Conservation (phyloP, 2,888 invertebrate genomes). For the Hybos culiciformis region DNA sequence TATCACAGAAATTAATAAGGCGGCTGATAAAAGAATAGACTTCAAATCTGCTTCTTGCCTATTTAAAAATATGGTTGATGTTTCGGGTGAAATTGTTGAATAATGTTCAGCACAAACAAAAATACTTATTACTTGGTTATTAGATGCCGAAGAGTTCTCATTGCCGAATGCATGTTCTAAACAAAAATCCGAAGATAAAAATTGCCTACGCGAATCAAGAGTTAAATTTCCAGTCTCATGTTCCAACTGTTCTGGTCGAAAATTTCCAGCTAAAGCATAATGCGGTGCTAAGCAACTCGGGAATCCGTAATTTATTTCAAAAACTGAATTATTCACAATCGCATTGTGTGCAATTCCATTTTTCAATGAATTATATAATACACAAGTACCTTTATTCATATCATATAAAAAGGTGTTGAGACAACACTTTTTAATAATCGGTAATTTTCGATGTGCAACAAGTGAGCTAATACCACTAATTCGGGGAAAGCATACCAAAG, state of each 20-base stretch:
- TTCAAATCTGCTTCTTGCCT: too few species aligned
- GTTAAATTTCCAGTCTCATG: constrained; percentile 40
- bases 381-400: constrained; percentile 40
- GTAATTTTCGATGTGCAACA: constrained; percentile 22
- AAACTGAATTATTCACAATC: constrained; percentile 24
- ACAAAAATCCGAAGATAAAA: constrained; percentile 18
- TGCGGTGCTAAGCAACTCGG: constrained; percentile 22
- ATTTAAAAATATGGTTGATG: too few species aligned
- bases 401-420: constrained; percentile 48
- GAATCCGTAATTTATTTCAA: constrained; percentile 19
- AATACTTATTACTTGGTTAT: too few species aligned
- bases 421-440: constrained; percentile 53
- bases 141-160: too few species aligned
- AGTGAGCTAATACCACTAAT: constrained; percentile 23
- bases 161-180: constrained; percentile 19
- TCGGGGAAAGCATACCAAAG: constrained; percentile 45
- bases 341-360: too few species aligned
- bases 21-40: constrained; percentile 54
- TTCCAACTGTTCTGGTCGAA: constrained; percentile 39
- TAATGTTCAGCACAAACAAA: too few species aligned
- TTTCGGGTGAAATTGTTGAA: constrained; percentile 16
- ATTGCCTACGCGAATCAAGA: constrained; percentile 34
- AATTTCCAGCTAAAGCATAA: constrained; percentile 37
- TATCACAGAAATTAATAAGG: constrained; percentile 63
- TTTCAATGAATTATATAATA: too few species aligned